Evolutionary conservation across 2,113 vertebrate species (phyloP).

Genomic region (Aptenodytes forsteri): DNA sequence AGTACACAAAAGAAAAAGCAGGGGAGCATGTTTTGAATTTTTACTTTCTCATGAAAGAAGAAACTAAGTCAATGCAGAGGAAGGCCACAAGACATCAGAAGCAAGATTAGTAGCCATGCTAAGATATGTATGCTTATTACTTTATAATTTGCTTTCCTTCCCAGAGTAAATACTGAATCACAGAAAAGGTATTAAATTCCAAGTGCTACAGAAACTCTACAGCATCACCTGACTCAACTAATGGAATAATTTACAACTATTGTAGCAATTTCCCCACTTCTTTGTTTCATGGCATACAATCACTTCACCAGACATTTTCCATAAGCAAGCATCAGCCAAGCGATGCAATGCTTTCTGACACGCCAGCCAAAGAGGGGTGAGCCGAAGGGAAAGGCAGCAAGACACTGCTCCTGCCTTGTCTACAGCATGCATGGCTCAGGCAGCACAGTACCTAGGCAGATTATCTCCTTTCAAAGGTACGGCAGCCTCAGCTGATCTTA

Average conservation of each 20-base stretch:
- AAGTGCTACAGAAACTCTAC: background rate
- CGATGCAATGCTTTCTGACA: background rate
- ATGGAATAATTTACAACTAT: background rate
- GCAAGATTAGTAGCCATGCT: background rate
- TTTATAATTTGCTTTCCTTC: background rate
- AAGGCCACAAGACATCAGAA: background rate
- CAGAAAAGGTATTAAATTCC: background rate
- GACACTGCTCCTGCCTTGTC: background rate
- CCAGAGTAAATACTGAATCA: background rate
- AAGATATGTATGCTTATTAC: background rate
- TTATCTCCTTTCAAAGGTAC: background rate
- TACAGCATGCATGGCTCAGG: background rate
- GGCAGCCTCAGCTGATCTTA: background rate
- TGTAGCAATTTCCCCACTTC: background rate
- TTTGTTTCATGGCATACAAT: background rate
- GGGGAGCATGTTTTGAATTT: background rate
- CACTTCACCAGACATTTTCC: background rate
- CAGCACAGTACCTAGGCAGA: background rate
- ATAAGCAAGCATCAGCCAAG: fast-evolving
- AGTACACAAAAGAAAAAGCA: background rate
- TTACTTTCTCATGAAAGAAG: background rate
- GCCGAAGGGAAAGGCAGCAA: background rate
- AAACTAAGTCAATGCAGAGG: background rate
- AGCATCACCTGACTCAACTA: background rate
- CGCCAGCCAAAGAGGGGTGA: fast-evolving